Base-by-base conservation (phyloP, 2,888 invertebrate genomes). In the Torymus auratus region DNA sequence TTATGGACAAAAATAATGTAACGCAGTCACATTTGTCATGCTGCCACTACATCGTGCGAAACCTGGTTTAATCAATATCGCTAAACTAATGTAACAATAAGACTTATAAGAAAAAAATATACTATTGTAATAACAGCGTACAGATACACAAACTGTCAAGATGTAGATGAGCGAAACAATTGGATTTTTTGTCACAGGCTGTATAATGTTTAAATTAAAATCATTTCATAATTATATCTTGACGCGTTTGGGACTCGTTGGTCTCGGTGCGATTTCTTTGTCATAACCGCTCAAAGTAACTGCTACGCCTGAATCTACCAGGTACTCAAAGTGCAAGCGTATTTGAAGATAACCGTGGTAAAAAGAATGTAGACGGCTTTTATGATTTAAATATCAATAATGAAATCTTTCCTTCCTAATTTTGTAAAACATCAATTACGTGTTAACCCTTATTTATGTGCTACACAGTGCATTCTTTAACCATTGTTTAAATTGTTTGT, bases 171-270 rank as follows among this genome's bases (percentile, higher is more conserved):
- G 86, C 86, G 86, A 84, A 86, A 87, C 85, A 86, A 88, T 87
- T 88, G 86, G 85, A 85, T 86, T 78, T 87, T 88, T 89, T 89
- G 87, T 89, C 88, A 88, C 87, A 87, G 87, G 87, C 89, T 89
- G 89, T 89, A 89, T 86, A 86, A 88, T 87, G 85, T 87, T 89
- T 87, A 87, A 88, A 90, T 90, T 90, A 88, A 90, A 90, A 88
- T 87, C 87, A 89, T 89, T 90, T 89, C 88, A 86, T 89, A 88
- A 89, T 87, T 85, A 89, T 84, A 83, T 84, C 76, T 83, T 82
- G 82, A 78, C 71, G 77, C 80, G 67, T 80, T 84, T 81, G 79
- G 69, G 80, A 55, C 71, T 82, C 80, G 72, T 77, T 52, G 50
- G 67, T 83, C 70, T 80, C 70, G 23, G 60, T 80, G 80, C 80